These are phyloP conservation scores for Oreotrochilus melanogaster DNA, from an alignment of 2,113 vertebrate genomes.

Conservation along the genomic window DNA sequence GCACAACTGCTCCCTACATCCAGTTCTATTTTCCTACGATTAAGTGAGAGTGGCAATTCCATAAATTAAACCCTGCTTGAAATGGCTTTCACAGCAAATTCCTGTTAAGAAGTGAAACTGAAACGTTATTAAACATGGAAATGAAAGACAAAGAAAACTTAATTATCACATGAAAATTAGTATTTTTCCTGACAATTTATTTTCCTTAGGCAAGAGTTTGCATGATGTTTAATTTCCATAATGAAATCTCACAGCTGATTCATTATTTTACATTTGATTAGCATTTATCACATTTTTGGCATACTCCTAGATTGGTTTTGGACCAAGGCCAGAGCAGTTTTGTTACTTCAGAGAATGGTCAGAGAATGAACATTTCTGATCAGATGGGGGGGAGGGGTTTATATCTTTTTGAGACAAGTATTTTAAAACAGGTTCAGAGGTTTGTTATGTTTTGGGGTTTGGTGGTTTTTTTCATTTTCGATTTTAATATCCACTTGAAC, in stretches of 20 bases:
- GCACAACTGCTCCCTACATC: background rate
- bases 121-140: conserved; percentile 84
- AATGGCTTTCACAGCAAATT: conserved; percentile 57
- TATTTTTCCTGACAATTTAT: conserved; percentile 67
- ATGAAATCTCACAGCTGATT: conserved; percentile 65
- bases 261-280: conserved; percentile 66
- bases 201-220: conserved; percentile 61
- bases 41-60: conserved; percentile 74
- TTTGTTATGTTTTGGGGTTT: background rate
- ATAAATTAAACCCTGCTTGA: conserved; percentile 75
- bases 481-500: background rate
- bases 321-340: conserved; percentile 9
- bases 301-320: background rate
- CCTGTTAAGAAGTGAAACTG: conserved; percentile 46
- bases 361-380: background rate
- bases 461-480: background rate
- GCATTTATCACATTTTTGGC: conserved; percentile 61
- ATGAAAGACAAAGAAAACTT: conserved; percentile 85
- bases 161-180: conserved; percentile 87
- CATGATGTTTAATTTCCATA: conserved; percentile 65
- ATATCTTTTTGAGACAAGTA: background rate
- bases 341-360: background rate
- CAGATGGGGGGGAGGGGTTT: accelerated
- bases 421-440: background rate
- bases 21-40: conserved; percentile 75